Base-by-base conservation (phyloP, 2,113 vertebrate genomes). In the Phoenicopterus ruber region DNA sequence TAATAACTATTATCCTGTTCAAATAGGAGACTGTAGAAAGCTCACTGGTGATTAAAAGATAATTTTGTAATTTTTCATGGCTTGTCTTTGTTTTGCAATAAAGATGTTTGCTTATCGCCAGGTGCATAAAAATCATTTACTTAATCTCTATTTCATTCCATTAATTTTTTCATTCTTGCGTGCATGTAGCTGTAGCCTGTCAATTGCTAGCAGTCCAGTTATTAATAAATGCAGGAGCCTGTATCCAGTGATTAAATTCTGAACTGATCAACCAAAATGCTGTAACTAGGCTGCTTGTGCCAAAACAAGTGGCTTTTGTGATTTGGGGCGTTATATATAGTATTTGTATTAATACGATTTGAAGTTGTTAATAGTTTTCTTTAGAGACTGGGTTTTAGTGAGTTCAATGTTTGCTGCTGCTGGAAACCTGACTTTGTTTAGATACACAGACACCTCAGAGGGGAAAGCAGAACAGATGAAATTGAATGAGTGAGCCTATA, bases 61-160 rank as follows among this genome's bases (percentile, higher is more conserved):
- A 96, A 97, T 95, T 97, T 87, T 93, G 55, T 94, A 96, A 94
- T 97, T 97, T 95, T 96, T 97, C 96, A 72, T 86, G 85, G 34
- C 97, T 97, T 92, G 76, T 91, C 95, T 96, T 93, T 95, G 88
- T 86, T 95, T 97, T 97, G 94, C 84, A 96, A 44, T 96, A 92
- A 96, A 94, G 94, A 71, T 96, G 85, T 96, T 97, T 92, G 96
- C 96, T 81, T 97, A 47, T 97, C 38, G 1, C 93, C 95, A 97
- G 95, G 91, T 96, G 94, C 94, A 88, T 95, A 91, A 93, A 97
- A 96, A 97, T 93, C 4, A 93, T 95, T 96, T 95, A 90, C 87
- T 97, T 96, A 92, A 94, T 96, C 88, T 95, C 66, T 82, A 69
- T 94, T 95, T 96, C 88, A 93, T 96, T 90, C 89, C 63, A 63